phyloP scores from a whole-genome alignment of 2,113 vertebrate genomes.

The Oxygymnocypris stewartii region DNA sequence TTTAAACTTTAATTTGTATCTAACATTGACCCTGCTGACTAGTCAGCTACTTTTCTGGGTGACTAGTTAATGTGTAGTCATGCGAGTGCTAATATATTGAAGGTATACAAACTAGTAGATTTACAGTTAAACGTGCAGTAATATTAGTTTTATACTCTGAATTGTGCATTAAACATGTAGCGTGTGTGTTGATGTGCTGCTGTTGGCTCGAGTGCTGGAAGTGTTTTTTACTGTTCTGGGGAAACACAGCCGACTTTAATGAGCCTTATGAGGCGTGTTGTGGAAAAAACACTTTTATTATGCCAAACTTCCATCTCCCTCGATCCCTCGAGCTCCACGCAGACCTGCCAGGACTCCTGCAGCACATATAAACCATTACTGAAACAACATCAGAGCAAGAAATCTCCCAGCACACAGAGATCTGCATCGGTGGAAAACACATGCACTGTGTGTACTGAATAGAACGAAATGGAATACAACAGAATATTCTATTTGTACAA shows the following conservation, averaged over 20 bases:
- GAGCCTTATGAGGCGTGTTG: slow-evolving; percentile 1
- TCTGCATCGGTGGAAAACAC: not conserved
- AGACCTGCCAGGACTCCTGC: not conserved
- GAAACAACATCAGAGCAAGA: not conserved
- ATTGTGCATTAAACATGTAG: not conserved
- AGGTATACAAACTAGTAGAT: not conserved
- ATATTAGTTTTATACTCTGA: not conserved
- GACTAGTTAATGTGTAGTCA: not conserved
- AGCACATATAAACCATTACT: not conserved
- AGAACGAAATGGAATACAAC: not conserved
- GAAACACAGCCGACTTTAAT: not conserved
- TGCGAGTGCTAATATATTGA: not conserved
- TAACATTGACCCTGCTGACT: not conserved
- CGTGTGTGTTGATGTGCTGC: not conserved
- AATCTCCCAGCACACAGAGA: not conserved
- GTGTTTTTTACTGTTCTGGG: not conserved
- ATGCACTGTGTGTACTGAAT: not conserved
- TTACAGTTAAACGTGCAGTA: too few relatives aligned
- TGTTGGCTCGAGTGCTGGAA: not conserved
- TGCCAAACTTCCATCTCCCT: slow-evolving; percentile 28
- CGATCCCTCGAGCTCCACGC: slow-evolving; percentile 6
- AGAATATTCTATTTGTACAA: too few relatives aligned
- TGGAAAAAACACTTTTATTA: slow-evolving; percentile 22
- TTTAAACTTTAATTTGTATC: too few relatives aligned
- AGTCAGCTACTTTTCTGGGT: not conserved